Evolutionary conservation across 2,113 vertebrate species (phyloP).

Genomic region (Felis chaus): DNA sequence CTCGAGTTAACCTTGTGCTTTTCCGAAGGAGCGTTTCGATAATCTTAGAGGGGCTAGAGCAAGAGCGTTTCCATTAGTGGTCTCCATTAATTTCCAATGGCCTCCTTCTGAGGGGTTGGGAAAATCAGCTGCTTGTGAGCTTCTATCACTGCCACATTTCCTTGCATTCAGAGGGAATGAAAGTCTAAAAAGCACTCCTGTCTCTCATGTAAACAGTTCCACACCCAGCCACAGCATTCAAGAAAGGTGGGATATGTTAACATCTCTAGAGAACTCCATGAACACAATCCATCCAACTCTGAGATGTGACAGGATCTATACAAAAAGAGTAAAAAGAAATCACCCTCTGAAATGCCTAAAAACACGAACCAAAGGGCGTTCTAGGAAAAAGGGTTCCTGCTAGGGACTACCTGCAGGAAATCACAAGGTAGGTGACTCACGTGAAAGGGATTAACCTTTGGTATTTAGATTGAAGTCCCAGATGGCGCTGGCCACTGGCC

Average conservation of each 20-base stretch:
- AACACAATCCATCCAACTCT: not conserved
- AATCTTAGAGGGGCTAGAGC: not conserved
- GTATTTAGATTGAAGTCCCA: not conserved
- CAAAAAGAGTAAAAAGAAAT: not conserved
- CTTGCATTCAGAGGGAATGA: not conserved
- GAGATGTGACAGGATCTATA: not conserved
- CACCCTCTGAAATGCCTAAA: not conserved
- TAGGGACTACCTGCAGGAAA: not conserved
- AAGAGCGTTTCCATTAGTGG: not conserved
- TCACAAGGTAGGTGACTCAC: not conserved
- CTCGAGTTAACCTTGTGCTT: not conserved
- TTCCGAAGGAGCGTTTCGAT: conserved; percentile 14
- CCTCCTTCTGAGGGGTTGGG: not conserved
- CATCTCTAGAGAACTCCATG: not conserved
- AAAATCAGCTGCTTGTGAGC: not conserved
- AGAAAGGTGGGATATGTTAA: not conserved
- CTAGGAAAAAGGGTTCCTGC: not conserved
- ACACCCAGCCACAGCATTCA: not conserved
- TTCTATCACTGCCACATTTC: not conserved
- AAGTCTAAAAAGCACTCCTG: not conserved
- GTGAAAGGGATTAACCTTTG: conserved; percentile 33
- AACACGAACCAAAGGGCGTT: not conserved
- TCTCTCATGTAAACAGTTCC: not conserved
- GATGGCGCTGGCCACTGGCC: not conserved
- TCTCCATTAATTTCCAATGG: not conserved